Evolutionary conservation across 1,140 invertebrate genomes (phyloP).

Genomic region (Cyrtorhinus lividipennis): DNA sequence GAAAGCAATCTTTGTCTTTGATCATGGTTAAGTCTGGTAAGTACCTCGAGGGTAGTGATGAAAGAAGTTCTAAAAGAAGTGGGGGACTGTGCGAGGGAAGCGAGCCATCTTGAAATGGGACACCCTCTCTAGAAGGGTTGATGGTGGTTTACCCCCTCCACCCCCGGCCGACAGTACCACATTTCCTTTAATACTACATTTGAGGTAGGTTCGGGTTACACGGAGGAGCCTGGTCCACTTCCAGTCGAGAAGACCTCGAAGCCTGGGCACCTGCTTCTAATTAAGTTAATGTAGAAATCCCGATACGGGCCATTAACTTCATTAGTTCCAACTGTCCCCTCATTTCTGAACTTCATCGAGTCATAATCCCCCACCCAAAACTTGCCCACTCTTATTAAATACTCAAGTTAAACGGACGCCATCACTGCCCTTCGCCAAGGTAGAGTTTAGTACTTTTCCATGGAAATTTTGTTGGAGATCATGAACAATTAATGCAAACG

Average conservation of each 20-base stretch:
- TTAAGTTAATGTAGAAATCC: slow-evolving; percentile 5
- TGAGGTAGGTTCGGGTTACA: slow-evolving; percentile 6
- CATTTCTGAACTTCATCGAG: neutral
- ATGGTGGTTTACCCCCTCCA: neutral
- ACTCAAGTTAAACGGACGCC: no score
- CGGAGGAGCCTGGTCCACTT: neutral
- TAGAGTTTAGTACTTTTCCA: no score
- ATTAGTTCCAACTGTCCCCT: slow-evolving; percentile 1
- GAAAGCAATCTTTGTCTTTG: slow-evolving; percentile 8
- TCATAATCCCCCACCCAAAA: neutral
- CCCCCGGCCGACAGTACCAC: no score
- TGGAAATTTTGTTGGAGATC: no score
- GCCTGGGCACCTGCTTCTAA: neutral
- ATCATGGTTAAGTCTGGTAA: slow-evolving; percentile 1
- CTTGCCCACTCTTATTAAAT: no score
- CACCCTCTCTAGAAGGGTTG: neutral
- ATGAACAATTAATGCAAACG: neutral
- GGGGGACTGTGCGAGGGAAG: neutral
- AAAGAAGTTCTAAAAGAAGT: neutral
- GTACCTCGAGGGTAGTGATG: neutral
- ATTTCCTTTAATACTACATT: neutral
- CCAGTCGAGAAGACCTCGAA: neutral
- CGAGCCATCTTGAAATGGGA: slow-evolving; percentile 7
- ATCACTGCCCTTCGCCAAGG: no score
- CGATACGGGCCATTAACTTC: slow-evolving; percentile 1